These are phyloP conservation scores for Elysia crispata DNA, from an alignment of 2,888 invertebrate species.

Conservation along the genomic window DNA sequence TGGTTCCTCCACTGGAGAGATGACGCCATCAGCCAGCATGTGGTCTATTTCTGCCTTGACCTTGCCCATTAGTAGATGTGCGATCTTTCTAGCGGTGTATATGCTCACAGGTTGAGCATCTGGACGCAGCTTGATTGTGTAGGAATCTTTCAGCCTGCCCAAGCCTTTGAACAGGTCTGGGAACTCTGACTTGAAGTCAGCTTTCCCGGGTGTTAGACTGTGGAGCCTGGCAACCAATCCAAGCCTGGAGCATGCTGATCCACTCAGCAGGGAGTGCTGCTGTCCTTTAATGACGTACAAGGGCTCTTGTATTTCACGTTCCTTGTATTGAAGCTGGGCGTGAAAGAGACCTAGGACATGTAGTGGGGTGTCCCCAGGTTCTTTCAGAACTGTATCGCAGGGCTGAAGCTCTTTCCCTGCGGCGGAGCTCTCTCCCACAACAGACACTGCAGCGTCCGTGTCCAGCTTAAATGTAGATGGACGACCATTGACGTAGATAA, in stretches of 20 bases:
- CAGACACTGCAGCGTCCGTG: too few relatives aligned
- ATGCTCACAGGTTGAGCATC: constrained; percentile 12
- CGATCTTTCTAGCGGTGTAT: constrained; percentile 7
- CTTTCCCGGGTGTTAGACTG: not conserved
- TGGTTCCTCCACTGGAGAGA: constrained; percentile 33
- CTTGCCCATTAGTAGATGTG: too few relatives aligned
- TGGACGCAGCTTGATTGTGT: constrained; percentile 1
- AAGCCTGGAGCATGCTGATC: not conserved
- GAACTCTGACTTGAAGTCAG: constrained; percentile 16
- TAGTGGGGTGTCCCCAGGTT: too few relatives aligned
- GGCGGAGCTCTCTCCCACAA: too few relatives aligned
- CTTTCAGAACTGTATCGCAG: too few relatives aligned
- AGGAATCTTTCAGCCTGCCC: not conserved
- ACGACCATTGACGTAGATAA: too few relatives aligned
- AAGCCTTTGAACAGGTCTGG: constrained; percentile 5
- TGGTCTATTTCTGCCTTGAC: constrained; percentile 21
- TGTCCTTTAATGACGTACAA: not conserved
- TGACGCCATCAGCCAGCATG: constrained; percentile 45
- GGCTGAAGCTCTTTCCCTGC: too few relatives aligned
- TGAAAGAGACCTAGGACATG: too few relatives aligned
- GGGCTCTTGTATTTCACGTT: too few relatives aligned
- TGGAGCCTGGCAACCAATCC: not conserved
- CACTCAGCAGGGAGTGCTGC: not conserved
- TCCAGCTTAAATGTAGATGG: too few relatives aligned
- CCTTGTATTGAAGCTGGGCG: too few relatives aligned